Base-by-base conservation (phyloP, 2,113 vertebrate genomes). In the Upupa epops region DNA sequence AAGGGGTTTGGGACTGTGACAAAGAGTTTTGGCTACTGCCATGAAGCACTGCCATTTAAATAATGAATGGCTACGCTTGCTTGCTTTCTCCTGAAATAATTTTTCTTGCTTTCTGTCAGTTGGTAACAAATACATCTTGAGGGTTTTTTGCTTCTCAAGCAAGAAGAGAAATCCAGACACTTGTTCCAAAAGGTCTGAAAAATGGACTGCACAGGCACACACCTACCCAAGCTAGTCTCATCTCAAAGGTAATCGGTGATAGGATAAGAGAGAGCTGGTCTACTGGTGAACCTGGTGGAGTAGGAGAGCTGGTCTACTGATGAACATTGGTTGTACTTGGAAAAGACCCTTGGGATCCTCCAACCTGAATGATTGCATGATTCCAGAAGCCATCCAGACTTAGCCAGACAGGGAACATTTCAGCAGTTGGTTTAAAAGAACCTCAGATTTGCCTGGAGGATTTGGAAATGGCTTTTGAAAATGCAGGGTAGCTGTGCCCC, bases 81-180 rank as follows among this genome's bases (percentile, higher is more conserved):
- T 90, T 26, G 81, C 81, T 89, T 93, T 79, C 92, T 91, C 90
- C 89, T 92, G 74, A 95, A 96, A 92, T 93, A 93, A 76, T 94
- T 89, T 90, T 89, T 94, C 95, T 93, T 95, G 48, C 84, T 92
- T 93, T 92, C 86, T 92, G 93, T 86, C 81, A 95, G 86, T 90
- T 90, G 86, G 86, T 74, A 92, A 95, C 86, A 92, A 95, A 95
- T 92, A 71, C 63, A 83, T 92, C 90, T 95, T 87, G 95, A 82
- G n/a, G 70, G 89, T 92, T 42, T 15, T 42, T 94, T 89, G 86
- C 81, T 92, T 95, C 87, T 83, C 78, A 76, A 89, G 68, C 63
- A 94, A 92, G 84, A 84, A 72, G 55, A 87, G 22, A 90, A 90
- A 93, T 85, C 46, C 74, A 94, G 78, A 77, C 78, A 90, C 52